Evolutionary conservation across 1,140 invertebrate species (phyloP), one percentile per base, ranked within the genome.

Genomic region (Drosophila pachea): DNA sequence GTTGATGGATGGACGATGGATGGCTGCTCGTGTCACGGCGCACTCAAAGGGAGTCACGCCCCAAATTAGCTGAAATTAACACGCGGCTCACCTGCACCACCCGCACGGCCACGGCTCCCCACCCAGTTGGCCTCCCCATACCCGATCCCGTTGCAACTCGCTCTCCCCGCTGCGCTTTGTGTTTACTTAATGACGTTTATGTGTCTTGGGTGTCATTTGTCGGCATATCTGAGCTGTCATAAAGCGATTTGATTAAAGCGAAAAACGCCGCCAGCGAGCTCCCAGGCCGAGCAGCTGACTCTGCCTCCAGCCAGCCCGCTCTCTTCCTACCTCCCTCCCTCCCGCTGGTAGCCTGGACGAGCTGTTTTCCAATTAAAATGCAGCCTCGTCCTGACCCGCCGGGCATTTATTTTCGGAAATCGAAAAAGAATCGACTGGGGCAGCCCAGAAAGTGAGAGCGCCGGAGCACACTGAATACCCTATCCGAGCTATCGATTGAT

Each of bases 61-160:
- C 79, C 76, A 84, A 84, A 83, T 83, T 84, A 83, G 86, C 78
- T 86, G 69, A 83, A 83, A 83, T 83, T 83, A 83, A 83, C 79
- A 83, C 79, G 79, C 81, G 35, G 4, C 65, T 79, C 79, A 84
- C 79, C 79, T 84, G 74, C 22, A 22, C 78, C 69, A 81, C 65
- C 74, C 75, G 64, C 70, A 49, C 29, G 29, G 59, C 43, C 45
- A 11, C n/a, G 40, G 43, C 14, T 32, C 7, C 6, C 45, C 54
- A n/a, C 48, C 31, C 48, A 33, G 47, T 36, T 22, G 22, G 22
- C 52, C 47, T 64, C 35, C 50, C 53, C 65, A 38, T 16, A 31
- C 16, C 33, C n/a, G 35, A 16, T 36, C 31, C 60, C 43, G 69
- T 61, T 72, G 68, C 43, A 36, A 53, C 33, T 22, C 22, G 22